A percentile compares a stretch with the other conserved stretches of the same genome.
These are phyloP conservation scores for zebrafish (Danio rerio) DNA, from an alignment of 2,113 vertebrate genomes.

Conservation along the genomic window DNA sequence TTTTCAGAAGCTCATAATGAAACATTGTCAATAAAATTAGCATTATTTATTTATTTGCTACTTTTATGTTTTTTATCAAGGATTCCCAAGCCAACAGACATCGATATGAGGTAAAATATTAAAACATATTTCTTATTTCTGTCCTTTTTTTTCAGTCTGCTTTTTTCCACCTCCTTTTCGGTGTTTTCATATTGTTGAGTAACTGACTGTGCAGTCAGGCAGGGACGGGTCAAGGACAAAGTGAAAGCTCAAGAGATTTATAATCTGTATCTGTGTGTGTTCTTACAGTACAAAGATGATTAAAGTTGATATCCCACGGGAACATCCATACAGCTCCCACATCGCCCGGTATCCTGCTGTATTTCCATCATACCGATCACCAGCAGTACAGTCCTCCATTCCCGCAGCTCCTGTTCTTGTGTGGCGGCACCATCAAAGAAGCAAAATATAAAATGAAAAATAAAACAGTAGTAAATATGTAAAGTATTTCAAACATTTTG, in stretches of 20 bases:
- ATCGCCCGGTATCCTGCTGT: slow-evolving; percentile 70
- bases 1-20: not conserved
- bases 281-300: slow-evolving; percentile 70
- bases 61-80: slow-evolving; percentile 66
- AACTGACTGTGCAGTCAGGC: not conserved
- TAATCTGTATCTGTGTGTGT: slow-evolving; percentile 20
- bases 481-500: not conserved
- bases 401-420: slow-evolving; percentile 64
- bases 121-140: not conserved
- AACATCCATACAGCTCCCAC: slow-evolving; percentile 82
- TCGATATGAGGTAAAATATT: slow-evolving; percentile 69
- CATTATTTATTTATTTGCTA: not conserved
- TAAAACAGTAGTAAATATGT: not conserved
- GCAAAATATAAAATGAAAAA: slow-evolving; percentile 69
- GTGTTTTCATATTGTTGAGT: not conserved
- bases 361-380: slow-evolving; percentile 70
- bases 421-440: slow-evolving; percentile 25
- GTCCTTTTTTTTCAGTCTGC: not conserved
- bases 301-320: slow-evolving; percentile 62
- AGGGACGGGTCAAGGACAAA: not conserved
- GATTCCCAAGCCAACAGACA: slow-evolving; percentile 77
- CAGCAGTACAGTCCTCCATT: slow-evolving; percentile 57
- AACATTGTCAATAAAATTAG: no score
- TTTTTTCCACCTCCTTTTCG: no score
- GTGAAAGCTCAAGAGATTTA: slow-evolving; percentile 3